A percentile compares a stretch with the other conserved stretches of the same genome.
These are phyloP conservation scores for Symphodus melops DNA, from an alignment of 2,113 vertebrate genomes.

Conservation along the genomic window DNA sequence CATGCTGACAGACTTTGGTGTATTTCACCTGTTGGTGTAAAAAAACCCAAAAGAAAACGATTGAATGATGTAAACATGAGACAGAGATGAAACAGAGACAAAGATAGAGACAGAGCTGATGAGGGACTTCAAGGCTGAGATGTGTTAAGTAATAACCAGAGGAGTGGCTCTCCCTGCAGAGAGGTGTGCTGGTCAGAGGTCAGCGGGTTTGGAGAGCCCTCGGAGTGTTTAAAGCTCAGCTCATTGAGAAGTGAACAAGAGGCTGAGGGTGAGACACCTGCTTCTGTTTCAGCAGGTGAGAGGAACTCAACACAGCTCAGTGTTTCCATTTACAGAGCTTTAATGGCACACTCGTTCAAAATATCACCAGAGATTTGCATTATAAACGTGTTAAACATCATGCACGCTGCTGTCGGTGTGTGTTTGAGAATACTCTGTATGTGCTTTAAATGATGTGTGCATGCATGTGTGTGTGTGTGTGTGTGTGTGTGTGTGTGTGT, in stretches of 20 bases:
- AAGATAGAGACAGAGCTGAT: not conserved
- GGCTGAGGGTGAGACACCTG: slow-evolving; percentile 30
- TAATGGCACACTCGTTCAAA: not conserved
- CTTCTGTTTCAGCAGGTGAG: slow-evolving; percentile 18
- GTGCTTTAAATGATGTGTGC: slow-evolving; percentile 2
- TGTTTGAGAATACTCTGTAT: not conserved
- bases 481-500: not conserved
- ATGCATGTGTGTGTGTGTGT: slow-evolving; percentile 14
- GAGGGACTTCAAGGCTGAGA: not conserved
- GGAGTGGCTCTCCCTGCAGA: slow-evolving; percentile 2
- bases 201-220: slow-evolving; percentile 26
- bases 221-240: slow-evolving; percentile 27
- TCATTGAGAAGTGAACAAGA: slow-evolving; percentile 21
- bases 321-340: not conserved
- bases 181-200: slow-evolving; percentile 27
- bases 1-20: too few relatives aligned
- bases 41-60: too few relatives aligned
- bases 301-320: not conserved
- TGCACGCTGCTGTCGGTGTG: not conserved
- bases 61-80: not conserved
- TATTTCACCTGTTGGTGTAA: too few relatives aligned
- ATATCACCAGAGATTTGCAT: not conserved
- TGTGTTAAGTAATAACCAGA: not conserved
- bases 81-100: not conserved
- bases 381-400: not conserved